Evolutionary conservation across 2,113 vertebrate species (phyloP), one percentile per base, ranked within the genome.

Genomic region (Cisticola juncidis): DNA sequence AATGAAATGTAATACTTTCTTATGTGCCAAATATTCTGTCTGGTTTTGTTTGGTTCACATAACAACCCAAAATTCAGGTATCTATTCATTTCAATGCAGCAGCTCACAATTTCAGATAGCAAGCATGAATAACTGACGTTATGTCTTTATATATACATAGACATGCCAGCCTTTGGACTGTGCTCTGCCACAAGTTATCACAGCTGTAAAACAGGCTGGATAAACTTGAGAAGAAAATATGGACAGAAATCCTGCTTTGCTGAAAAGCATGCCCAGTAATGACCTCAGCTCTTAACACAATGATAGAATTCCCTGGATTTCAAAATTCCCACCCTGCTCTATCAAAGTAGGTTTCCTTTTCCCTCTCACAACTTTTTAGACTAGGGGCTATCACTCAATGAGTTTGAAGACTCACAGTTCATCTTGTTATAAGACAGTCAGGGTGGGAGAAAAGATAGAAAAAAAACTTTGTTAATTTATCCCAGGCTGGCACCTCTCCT

Each of bases 141-240:
- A 68, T 66, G 69, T 12, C 38, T 62, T 28, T 22, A 42, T 19
- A 60, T 42, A 31, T 14, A 45, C 8, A 62, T 15, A 47, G 15
- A 16, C 60, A 53, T 24, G 21, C 12, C 29, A 70, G 29, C 20
- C 76, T 91, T 88, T 94, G 74, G 93, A 61, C 58, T 82, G 21
- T 1, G 2, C 33, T 57, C 22, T 62, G 33, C 38, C 47, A 21
- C 54, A 77, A 91, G 84, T 94, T 57, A 88, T 78, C 88, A 78
- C 47, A 69, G 80, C 60, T 92, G 92, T 31, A 90, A 68, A 90
- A 88, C 15, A 81, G 51, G 9, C 50, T 96, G 60, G 64, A 95
- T 71, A 84, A 91, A 81, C 62, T 36, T 62, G 85, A 80, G 93
- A 88, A 93, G 54, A 94, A 92, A 93, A 86, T 51, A 78, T 9